Conservation (phyloP, 2,113 vertebrate species). For the Halcyon senegalensis region DNA sequence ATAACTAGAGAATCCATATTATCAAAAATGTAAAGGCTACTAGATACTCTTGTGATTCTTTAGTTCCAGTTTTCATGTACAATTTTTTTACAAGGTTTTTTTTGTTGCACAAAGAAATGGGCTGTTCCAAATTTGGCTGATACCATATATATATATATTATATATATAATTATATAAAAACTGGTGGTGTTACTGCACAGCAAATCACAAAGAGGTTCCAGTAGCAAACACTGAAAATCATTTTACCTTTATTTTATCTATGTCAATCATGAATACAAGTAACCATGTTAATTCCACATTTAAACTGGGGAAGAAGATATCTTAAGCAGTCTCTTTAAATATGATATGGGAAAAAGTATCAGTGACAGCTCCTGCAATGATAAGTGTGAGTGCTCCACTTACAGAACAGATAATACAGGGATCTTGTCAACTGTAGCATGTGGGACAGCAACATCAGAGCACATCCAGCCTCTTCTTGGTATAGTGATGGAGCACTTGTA, state of each 20-base stretch:
- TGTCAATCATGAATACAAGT: background rate
- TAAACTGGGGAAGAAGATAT: background rate
- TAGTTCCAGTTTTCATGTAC: background rate
- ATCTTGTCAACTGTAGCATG: constrained; percentile 20
- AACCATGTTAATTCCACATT: background rate
- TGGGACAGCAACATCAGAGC: background rate
- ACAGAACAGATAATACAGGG: constrained; percentile 28
- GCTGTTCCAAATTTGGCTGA: background rate
- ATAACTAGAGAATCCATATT: background rate
- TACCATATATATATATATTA: background rate
- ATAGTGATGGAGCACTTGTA: background rate
- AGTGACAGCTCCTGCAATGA: background rate
- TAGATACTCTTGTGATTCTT: background rate
- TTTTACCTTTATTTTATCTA: background rate
- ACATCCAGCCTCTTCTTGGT: background rate
- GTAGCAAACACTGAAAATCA: background rate
- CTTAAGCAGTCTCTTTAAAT: background rate
- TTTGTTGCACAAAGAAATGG: background rate
- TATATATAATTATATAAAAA: background rate
- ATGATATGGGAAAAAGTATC: background rate
- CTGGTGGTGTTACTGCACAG: background rate
- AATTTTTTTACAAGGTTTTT: background rate
- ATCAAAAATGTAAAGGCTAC: background rate
- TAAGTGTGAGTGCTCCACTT: constrained; percentile 52
- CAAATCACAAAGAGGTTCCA: background rate